phyloP scores from a whole-genome alignment of 2,888 invertebrate genomes.

The Thysanoteuthis rhombus region DNA sequence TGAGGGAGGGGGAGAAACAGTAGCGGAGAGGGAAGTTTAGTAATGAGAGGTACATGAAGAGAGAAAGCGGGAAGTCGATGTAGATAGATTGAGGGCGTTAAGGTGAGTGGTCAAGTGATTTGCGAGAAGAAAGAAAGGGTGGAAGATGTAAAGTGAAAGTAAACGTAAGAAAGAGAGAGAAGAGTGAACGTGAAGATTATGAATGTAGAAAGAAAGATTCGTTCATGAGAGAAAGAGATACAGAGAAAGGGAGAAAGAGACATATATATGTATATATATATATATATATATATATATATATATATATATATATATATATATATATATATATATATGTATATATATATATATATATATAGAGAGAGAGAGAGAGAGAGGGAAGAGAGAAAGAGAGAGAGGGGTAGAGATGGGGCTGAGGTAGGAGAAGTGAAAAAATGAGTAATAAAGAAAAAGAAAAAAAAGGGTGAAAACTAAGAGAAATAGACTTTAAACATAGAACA shows the following conservation, averaged over 20 bases:
- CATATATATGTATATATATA: too few relatives aligned
- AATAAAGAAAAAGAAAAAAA: background rate
- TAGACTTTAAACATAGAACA: too few relatives aligned
- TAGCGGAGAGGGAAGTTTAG: background rate
- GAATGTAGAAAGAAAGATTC: too few relatives aligned
- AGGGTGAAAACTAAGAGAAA: background rate
- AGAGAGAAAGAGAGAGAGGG: background rate
- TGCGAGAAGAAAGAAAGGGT: background rate
- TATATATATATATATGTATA: background rate
- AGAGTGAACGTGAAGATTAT: background rate
- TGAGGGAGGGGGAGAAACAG: background rate
- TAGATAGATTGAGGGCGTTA: too few relatives aligned
- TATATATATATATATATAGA: background rate
- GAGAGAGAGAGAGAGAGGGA: background rate
- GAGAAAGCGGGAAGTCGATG: background rate
- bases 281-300: too few relatives aligned
- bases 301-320: too few relatives aligned
- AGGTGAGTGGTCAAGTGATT: too few relatives aligned
- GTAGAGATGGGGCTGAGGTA: fast-evolving
- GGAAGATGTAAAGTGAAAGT: background rate
- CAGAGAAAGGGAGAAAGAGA: background rate
- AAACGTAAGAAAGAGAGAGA: background rate
- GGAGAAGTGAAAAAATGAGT: background rate
- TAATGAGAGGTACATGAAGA: background rate
- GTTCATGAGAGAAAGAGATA: background rate